Evolutionary conservation across 2,888 invertebrate species (phyloP).

Genomic region (Dasypolia templi): DNA sequence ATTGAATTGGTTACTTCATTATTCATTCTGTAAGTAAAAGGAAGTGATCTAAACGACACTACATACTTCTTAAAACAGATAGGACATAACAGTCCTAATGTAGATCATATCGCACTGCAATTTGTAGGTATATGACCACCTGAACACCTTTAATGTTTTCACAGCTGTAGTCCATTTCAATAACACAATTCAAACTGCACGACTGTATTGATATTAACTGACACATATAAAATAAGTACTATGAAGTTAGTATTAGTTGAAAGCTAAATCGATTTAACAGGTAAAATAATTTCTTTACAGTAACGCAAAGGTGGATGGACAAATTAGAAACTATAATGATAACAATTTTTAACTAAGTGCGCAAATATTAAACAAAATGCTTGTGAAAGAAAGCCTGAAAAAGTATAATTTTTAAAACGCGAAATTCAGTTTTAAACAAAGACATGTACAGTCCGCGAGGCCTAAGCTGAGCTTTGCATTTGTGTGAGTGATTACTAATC

Average conservation of each 20-base stretch:
- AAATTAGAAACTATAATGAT: too few species aligned
- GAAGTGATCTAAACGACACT: constrained; percentile 9
- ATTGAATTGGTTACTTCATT: constrained; percentile 16
- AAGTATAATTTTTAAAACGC: constrained; percentile 29
- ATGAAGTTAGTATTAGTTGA: background rate
- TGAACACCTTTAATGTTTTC: constrained; percentile 39
- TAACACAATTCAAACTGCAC: constrained; percentile 14
- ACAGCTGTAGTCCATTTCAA: constrained; percentile 39
- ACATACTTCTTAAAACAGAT: constrained; percentile 15
- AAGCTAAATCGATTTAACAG: background rate
- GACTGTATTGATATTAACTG: constrained; percentile 17
- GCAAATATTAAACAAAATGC: constrained; percentile 14
- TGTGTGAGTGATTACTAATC: too few species aligned
- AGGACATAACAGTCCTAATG: constrained; percentile 2
- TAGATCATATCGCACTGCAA: constrained; percentile 10
- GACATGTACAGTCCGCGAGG: constrained; percentile 40
- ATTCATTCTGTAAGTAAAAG: constrained; percentile 8
- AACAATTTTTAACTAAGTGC: constrained; percentile 1
- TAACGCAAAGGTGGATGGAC: too few species aligned
- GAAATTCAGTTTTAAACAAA: constrained; percentile 43
- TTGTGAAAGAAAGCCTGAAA: constrained; percentile 23
- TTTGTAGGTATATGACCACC: background rate
- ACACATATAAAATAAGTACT: constrained; percentile 6
- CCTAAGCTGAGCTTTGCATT: too few species aligned
- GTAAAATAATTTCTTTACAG: too few species aligned